Conservation (phyloP, 2,888 invertebrate genomes). For the Glyphotaelius pellucidus region DNA sequence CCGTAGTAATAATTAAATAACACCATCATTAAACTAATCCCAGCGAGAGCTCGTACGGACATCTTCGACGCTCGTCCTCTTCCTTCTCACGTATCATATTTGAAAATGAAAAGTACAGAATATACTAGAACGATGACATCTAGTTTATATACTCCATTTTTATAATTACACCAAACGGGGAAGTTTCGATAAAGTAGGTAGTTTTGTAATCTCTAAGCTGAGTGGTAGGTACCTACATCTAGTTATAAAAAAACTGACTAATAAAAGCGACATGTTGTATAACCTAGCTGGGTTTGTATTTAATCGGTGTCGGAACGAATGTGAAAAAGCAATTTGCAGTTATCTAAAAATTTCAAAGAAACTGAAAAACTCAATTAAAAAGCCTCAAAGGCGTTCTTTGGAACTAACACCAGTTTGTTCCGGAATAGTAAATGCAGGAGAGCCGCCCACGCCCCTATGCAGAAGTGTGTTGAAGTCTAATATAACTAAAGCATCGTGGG, state of each 20-base stretch:
- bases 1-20: no score
- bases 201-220: no score
- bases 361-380: conserved; percentile 8
- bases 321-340: background rate
- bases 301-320: background rate
- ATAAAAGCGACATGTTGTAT: background rate
- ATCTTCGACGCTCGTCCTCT: no score
- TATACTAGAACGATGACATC: no score
- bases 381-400: background rate
- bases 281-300: background rate
- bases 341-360: conserved; percentile 18
- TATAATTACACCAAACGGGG: background rate
- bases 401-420: background rate
- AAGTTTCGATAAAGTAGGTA: no score
- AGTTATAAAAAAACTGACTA: background rate
- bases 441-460: background rate
- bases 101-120: no score
- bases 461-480: conserved; percentile 14
- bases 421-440: background rate
- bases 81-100: no score
- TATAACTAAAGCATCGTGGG: conserved; percentile 19
- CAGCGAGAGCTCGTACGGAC: no score
- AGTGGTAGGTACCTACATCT: no score
- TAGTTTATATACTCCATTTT: no score
- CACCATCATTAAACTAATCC: no score